A percentile compares a stretch with the other conserved stretches of the same genome.
Conservation (phyloP, 2,113 vertebrate species). For the Chaetops frenatus region DNA sequence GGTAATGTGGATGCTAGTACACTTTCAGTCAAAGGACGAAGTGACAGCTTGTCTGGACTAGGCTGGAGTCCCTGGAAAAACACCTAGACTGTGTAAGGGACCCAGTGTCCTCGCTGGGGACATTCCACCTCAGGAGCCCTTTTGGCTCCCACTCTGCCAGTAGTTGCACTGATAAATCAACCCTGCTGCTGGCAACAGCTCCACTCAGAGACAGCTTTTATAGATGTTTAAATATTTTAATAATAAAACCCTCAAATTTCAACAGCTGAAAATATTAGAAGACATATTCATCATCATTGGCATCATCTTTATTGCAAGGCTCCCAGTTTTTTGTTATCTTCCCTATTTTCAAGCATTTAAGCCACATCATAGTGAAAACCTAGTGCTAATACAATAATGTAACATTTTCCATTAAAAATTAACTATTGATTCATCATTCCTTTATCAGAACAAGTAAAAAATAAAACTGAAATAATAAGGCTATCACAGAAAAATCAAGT, state of each 20-base stretch:
- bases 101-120: fast-evolving
- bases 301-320: not conserved
- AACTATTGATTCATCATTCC: not conserved
- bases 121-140: fast-evolving
- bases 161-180: not conserved
- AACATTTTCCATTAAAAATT: not conserved
- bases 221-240: not conserved
- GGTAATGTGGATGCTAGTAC: not conserved
- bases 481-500: not conserved
- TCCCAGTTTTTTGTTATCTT: not conserved
- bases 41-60: not conserved
- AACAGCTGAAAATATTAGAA: not conserved
- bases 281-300: not conserved
- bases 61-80: not conserved
- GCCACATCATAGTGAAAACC: not conserved
- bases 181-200: not conserved
- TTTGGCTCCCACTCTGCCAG: not conserved
- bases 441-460: not conserved
- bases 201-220: not conserved
- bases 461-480: not conserved
- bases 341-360: not conserved
- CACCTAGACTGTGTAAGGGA: no score
- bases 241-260: not conserved
- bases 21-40: no score
- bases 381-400: not conserved